Base-by-base conservation (phyloP, 1,140 invertebrate genomes). In the Anoplophora glabripennis region DNA sequence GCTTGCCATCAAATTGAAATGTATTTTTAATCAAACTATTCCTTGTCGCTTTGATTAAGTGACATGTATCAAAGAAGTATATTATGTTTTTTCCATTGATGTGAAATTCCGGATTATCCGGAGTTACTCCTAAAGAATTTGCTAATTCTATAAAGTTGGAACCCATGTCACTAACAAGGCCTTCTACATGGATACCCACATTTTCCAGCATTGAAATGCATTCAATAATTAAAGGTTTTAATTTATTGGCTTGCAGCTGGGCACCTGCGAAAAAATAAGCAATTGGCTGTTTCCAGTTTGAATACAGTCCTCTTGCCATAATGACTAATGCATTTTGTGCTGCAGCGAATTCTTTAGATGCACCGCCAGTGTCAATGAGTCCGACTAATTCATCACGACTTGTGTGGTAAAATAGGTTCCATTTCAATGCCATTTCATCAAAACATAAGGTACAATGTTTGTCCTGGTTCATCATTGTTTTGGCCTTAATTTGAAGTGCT, bases 351-450 rank as follows among this genome's bases (percentile, higher is more conserved):
- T 38, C 8, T 60, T 33, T 60, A 54, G 3, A 4, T 12, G 17
- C 51, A 37, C 63, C 42, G 12, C 66, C 67, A 7, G 47, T 46
- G 42, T 69, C 65, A 47, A 63, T 38, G 55, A 64, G 65, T 0
- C 68, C 65, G n/a, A 67, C 52, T 12, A 70, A 61, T 49, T 63
- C 52, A 59, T 71, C 64, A 8, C 37, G 15, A 47, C 28, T 33
- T n/a, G 14, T 28, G 61, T 67, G 54, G 47, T 63, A 68, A 42
- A 65, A 57, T 1, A 70, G 15, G 45, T 66, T 49, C 12, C 58
- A 40, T 49, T 68, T 63, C 11, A 67, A 53, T 12, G 64, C 52
- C 57, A 70, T 70, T 54, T 72, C 66, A 57, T 72, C 67, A 41
- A 68, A 65, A 5, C 65, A 18, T 10, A 68, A 8, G 10, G 53